Conservation (phyloP, 2,888 invertebrate species). For the Sesia bembeciformis region DNA sequence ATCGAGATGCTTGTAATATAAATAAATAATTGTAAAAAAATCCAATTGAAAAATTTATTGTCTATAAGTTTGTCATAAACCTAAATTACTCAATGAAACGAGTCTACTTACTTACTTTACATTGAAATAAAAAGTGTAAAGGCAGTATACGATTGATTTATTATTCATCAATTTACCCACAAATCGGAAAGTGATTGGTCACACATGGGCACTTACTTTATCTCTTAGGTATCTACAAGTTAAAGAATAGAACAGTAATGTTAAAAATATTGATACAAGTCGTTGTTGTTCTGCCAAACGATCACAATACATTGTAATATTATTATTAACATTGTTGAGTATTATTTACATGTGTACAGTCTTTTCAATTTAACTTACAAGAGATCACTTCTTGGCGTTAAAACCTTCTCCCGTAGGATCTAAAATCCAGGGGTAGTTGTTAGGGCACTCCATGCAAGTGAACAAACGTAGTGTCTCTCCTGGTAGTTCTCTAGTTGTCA, state of each 20-base stretch:
- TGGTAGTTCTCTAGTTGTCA: constrained; percentile 91
- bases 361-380: constrained; percentile 59
- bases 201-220: no score
- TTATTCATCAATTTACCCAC: constrained; percentile 15
- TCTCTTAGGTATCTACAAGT: background rate
- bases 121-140: constrained; percentile 15
- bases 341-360: constrained; percentile 74
- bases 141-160: constrained; percentile 12
- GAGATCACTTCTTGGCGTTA: constrained; percentile 84
- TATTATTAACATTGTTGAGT: constrained; percentile 67
- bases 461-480: constrained; percentile 93
- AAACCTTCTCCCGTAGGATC: constrained; percentile 96
- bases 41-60: background rate
- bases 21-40: no score
- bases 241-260: constrained; percentile 6
- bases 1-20: no score
- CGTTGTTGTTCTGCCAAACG: constrained; percentile 32
- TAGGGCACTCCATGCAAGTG: constrained; percentile 97
- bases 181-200: background rate
- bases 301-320: constrained; percentile 5
- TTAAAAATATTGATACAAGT: constrained; percentile 13
- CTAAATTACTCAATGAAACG: constrained; percentile 6
- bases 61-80: background rate
- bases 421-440: constrained; percentile 95
- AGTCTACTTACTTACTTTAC: no score